Evolutionary conservation across 1,140 invertebrate genomes (phyloP).

Genomic region (Drosophila truncata): DNA sequence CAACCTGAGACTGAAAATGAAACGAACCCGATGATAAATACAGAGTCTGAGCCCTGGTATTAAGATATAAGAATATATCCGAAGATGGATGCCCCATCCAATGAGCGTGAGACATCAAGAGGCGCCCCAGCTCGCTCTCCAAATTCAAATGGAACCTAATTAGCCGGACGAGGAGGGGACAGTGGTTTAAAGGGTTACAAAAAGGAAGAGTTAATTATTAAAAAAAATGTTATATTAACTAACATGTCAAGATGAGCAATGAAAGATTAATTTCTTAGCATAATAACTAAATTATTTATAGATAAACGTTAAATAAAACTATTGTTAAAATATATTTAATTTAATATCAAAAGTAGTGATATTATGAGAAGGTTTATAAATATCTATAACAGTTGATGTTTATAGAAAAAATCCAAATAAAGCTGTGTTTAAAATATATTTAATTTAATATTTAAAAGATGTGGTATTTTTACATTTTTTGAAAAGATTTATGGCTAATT

Average conservation of each 20-base stretch:
- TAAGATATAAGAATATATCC: constrained; percentile 69
- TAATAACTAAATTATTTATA: not conserved
- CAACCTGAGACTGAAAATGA: constrained; percentile 39
- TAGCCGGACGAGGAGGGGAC: constrained; percentile 15
- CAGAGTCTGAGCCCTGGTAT: constrained; percentile 36
- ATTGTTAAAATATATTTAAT: not conserved
- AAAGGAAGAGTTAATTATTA: not conserved
- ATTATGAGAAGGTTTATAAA: too few relatives aligned
- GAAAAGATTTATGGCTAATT: too few relatives aligned
- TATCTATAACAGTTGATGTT: too few relatives aligned
- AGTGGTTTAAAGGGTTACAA: not conserved
- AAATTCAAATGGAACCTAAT: constrained; percentile 42
- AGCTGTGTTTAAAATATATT: too few relatives aligned
- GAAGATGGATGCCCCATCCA: constrained; percentile 28
- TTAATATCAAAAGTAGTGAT: not conserved
- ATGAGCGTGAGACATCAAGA: constrained; percentile 61
- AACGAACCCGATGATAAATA: constrained; percentile 62
- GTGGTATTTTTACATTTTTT: too few relatives aligned
- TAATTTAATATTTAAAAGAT: too few relatives aligned
- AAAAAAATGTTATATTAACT: not conserved
- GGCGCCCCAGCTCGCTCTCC: constrained; percentile 27
- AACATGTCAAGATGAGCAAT: too few relatives aligned
- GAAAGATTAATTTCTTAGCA: not conserved
- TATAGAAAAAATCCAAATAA: too few relatives aligned
- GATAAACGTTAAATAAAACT: not conserved